Conservation (phyloP, 2,888 invertebrate genomes). For the Rapana venosa region DNA sequence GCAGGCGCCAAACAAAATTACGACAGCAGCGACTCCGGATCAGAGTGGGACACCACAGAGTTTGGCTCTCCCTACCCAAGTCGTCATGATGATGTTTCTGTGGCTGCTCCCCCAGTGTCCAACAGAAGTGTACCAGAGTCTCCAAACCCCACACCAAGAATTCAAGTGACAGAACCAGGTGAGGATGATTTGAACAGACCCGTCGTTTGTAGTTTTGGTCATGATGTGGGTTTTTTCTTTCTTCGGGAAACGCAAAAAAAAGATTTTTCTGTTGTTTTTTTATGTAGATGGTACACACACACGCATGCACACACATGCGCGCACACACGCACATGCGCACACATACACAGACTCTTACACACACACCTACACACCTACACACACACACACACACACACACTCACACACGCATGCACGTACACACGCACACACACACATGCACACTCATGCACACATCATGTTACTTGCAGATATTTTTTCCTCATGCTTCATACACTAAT, state of each 20-base stretch:
- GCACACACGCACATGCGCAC: constrained; percentile 29
- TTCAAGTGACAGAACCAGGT: not conserved
- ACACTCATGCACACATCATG: not conserved
- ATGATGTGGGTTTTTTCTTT: too few species aligned
- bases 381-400: not conserved
- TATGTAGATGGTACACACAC: not conserved
- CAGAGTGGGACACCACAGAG: not conserved
- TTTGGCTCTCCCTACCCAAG: not conserved
- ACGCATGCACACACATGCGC: constrained; percentile 1
- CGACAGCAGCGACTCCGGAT: not conserved
- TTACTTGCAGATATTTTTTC: too few species aligned
- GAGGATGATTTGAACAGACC: not conserved
- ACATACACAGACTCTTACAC: not conserved
- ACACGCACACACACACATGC: constrained; percentile 1
- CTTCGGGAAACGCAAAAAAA: too few species aligned
- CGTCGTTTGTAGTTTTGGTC: too few species aligned
- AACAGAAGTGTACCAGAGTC: not conserved
- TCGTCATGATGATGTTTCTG: not conserved
- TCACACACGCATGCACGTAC: not conserved
- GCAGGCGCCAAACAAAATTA: not conserved
- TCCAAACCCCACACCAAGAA: not conserved
- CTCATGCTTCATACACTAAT: too few species aligned
- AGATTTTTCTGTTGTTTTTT: too few species aligned
- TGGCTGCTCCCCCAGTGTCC: not conserved
- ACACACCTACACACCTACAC: not conserved